Conservation (phyloP, 2,113 vertebrate genomes). For the Proterorhinus semilunaris region DNA sequence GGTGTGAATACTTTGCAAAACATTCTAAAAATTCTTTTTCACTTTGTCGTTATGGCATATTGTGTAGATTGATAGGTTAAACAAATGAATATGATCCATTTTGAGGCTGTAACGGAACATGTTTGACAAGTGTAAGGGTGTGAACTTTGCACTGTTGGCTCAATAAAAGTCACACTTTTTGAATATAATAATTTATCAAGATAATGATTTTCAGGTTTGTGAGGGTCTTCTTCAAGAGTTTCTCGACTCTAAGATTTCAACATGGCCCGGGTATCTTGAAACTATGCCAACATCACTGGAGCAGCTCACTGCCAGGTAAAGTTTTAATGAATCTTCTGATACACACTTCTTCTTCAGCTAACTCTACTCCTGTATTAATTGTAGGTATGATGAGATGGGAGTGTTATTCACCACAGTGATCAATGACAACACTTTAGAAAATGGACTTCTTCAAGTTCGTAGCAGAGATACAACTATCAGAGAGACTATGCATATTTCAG, state of each 20-base stretch:
- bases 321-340: not conserved
- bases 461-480: slow-evolving; percentile 91
- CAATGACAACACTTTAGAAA: slow-evolving; percentile 87
- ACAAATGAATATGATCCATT: too few species aligned
- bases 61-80: too few species aligned
- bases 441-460: slow-evolving; percentile 86
- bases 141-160: too few species aligned
- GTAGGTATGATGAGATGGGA: slow-evolving; percentile 96
- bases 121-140: too few species aligned
- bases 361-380: slow-evolving; percentile 12
- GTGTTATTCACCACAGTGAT: slow-evolving; percentile 87
- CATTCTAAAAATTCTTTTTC: too few species aligned
- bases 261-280: slow-evolving; percentile 93
- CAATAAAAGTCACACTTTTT: too few species aligned
- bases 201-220: slow-evolving; percentile 79
- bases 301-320: slow-evolving; percentile 86
- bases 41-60: too few species aligned
- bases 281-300: slow-evolving; percentile 80
- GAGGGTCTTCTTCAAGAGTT: slow-evolving; percentile 87
- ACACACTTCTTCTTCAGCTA: not conserved
- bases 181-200: too few species aligned
- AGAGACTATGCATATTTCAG: slow-evolving; percentile 93
- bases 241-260: slow-evolving; percentile 81
- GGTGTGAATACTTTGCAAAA: too few species aligned
- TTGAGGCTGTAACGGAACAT: too few species aligned